Evolutionary conservation across 2,797 vertebrate genomes (phyloP), one percentile per base, ranked within the genome.

Genomic region (Microctenopoma steveboyesi): DNA sequence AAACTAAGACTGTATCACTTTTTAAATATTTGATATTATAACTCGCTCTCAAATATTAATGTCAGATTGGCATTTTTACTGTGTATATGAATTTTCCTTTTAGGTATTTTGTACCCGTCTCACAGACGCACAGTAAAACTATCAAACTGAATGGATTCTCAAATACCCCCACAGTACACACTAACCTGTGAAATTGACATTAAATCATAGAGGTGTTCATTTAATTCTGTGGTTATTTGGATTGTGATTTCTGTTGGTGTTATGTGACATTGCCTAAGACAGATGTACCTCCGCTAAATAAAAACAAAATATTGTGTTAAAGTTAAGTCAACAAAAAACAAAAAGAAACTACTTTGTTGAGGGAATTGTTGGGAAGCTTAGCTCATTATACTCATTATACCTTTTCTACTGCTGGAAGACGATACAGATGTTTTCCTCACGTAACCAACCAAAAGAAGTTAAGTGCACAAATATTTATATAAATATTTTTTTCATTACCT

Each of bases 21-120:
- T 62, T 46, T 54, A 54, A 67, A 69, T 52, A 14, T 46, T 60
- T 8, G 5, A 50, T 49, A 7, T 62, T 50, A 33, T 33, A 33
- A 33, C 30, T 2, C 18, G 35, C 53, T 47, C 16, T 70, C 15
- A 49, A n/a, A 43, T 76, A 72, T 80, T 66, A 78, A 64, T 43
- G 22, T 60, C n/a, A 58, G 15, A 59, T 59, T 62, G 28, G 43
- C 9, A 9, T 42, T 77, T 72, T 73, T 60, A 66, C 15, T 55
- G 2, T 43, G 15, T 43, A 13, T 60, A 49, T 47, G 52, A 0
- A 48, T 58, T 70, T 51, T 58, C 7, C 13, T 58, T 62, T 59
- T 55, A 35, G 46, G 22, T 13, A 30, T 72, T 48, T 42, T 50
- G 8, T 11, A 61, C 33, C 14, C 22, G 8, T 16, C 14, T 35